Base-by-base conservation (phyloP, 2,113 vertebrate genomes). In the Electrona antarctica region DNA sequence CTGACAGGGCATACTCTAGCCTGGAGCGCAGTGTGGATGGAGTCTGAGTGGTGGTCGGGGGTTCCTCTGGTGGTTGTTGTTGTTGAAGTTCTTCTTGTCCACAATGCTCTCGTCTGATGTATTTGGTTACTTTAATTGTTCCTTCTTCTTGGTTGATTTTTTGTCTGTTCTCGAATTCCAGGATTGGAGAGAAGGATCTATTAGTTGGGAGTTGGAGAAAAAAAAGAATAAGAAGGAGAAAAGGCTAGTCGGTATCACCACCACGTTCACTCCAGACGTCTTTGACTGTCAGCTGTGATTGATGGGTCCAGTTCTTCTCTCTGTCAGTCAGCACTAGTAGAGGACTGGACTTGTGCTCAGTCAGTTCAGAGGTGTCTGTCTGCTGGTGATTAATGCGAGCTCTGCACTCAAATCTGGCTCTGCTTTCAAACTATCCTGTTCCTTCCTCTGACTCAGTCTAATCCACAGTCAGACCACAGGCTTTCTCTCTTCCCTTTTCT, bases 1-100 rank as follows among this genome's bases (percentile, higher is more conserved):
- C 77, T 6, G 69, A 51, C 69, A 82, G 67, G 67, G 8, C 92
- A 92, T 92, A 14, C 61, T 88, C 66, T 49, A 72, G 65, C 72
- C 67, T 82, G 76, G 80, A 81, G 0, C 13, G 78, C 79, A 85
- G 80, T 4, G 54, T 76, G 67, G 71, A 71, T 64, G 51, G 15
- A 74, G 28, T 41, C 29, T 29, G 33, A 7, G 8, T 77, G 66
- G 15, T 67, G 14, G n/a, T 48, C 54, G 28, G 12, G 49, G 14
- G 11, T 57, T 9, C 28, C 12, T 45, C 13, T 63, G 7, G 33
- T 15, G 50, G 47, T 47, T n/a, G 15, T 41, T 60, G 28, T 60
- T 60, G 58, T 60, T 60, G 29, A 4, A 41, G 33, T 41, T 41
- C 33, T 6, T 41, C 33, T 41, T 41, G 33, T 41, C 33, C 33